phyloP scores from a whole-genome alignment of 1,140 invertebrate genomes.

The Drosophila orosa region DNA sequence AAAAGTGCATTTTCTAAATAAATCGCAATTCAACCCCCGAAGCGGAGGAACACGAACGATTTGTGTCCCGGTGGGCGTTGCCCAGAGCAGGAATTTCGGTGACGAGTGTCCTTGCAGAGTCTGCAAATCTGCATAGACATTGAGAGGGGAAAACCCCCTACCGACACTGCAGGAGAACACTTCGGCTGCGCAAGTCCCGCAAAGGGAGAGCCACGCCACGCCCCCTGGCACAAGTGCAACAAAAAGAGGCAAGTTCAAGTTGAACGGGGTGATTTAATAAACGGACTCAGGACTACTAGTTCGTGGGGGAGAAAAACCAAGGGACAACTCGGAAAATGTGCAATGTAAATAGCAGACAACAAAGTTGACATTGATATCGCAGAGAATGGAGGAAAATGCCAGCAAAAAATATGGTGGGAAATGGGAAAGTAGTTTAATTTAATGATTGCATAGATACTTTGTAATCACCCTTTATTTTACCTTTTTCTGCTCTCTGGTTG shows the following conservation, averaged over 20 bases:
- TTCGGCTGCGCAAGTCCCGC: slow-evolving; percentile 66
- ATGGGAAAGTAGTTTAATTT: slow-evolving; percentile 15
- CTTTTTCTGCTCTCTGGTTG: slow-evolving; percentile 1
- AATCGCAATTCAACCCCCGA: slow-evolving; percentile 47
- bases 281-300: slow-evolving; percentile 38
- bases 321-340: slow-evolving; percentile 19
- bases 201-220: slow-evolving; percentile 48
- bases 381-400: not conserved
- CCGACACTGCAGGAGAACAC: slow-evolving; percentile 61
- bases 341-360: slow-evolving; percentile 54
- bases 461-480: slow-evolving; percentile 18
- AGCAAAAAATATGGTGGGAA: slow-evolving; percentile 2
- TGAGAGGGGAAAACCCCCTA: slow-evolving; percentile 12
- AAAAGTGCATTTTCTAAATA: slow-evolving; percentile 68
- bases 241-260: slow-evolving; percentile 50
- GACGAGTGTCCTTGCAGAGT: slow-evolving; percentile 68
- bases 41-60: slow-evolving; percentile 26
- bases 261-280: slow-evolving; percentile 71
- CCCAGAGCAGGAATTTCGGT: slow-evolving; percentile 34
- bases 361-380: slow-evolving; percentile 74
- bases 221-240: slow-evolving; percentile 36
- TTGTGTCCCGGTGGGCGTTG: slow-evolving; percentile 66
- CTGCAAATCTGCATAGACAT: slow-evolving; percentile 77
- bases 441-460: slow-evolving; percentile 36
- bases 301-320: slow-evolving; percentile 8